These are phyloP conservation scores for Scomber colias DNA, from an alignment of 2,113 vertebrate species.

Conservation along the genomic window DNA sequence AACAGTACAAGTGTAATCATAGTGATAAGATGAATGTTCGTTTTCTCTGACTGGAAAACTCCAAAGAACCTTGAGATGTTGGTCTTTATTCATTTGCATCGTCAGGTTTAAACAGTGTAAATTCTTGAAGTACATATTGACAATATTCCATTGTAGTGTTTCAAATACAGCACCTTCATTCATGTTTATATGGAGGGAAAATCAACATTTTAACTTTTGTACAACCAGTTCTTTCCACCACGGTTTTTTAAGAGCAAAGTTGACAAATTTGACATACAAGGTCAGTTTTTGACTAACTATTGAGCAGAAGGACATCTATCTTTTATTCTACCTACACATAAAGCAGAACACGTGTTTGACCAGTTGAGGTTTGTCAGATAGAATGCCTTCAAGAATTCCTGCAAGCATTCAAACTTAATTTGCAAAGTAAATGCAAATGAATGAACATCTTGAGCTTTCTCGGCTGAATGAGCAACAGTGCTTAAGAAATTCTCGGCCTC, in stretches of 20 bases:
- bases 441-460: conserved; percentile 12
- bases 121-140: background rate
- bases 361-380: background rate
- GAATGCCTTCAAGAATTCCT: background rate
- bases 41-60: background rate
- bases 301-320: background rate
- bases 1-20: no score
- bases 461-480: background rate
- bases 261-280: no score
- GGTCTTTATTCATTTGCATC: no score
- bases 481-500: background rate
- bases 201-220: background rate
- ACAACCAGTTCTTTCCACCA: no score
- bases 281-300: no score
- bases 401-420: background rate
- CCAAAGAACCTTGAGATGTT: background rate
- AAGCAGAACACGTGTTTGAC: background rate
- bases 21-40: no score
- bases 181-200: background rate
- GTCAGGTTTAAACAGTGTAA: no score
- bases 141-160: background rate
- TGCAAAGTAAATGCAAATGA: background rate
- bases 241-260: no score
- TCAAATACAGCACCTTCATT: background rate
- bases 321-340: background rate